Percentiles rank a stretch among this genome's conserved stretches.
These are phyloP conservation scores for Seriola rivoliana DNA, from an alignment of 2,113 vertebrate species.

Conservation along the genomic window DNA sequence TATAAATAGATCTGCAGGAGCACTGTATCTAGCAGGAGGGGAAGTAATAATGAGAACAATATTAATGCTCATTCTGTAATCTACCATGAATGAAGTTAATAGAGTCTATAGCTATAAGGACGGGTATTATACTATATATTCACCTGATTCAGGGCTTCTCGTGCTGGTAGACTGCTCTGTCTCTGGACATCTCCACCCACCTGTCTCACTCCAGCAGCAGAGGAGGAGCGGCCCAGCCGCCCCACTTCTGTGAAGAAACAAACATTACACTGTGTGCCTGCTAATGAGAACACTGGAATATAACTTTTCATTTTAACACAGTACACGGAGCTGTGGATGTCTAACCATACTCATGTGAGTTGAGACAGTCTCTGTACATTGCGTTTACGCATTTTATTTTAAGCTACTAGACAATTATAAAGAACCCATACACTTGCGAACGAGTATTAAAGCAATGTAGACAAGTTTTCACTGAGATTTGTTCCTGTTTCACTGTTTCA, in stretches of 20 bases:
- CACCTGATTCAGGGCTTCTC: conserved; percentile 89
- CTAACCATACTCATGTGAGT: background rate
- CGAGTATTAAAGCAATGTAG: background rate
- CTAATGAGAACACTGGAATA: conserved; percentile 54
- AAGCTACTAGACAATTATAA: background rate
- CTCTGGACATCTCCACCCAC: conserved; percentile 86
- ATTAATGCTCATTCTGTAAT: conserved; percentile 63
- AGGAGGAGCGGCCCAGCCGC: conserved; percentile 92
- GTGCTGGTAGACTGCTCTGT: conserved; percentile 89
- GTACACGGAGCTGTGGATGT: conserved; percentile 4
- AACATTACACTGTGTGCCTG: conserved; percentile 50
- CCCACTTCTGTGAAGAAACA: conserved; percentile 87
- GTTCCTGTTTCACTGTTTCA: background rate
- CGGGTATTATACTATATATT: conserved; percentile 29
- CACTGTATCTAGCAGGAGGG: conserved; percentile 69
- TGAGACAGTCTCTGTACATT: conserved; percentile 11
- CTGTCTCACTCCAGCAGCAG: conserved; percentile 91
- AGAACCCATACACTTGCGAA: background rate
- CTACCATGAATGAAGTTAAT: conserved; percentile 51
- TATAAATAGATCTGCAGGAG: conserved; percentile 80
- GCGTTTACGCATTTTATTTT: conserved; percentile 22
- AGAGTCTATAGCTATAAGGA: conserved; percentile 19
- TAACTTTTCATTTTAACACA: conserved; percentile 33
- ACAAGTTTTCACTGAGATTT: background rate
- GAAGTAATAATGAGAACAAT: conserved; percentile 69